Percentiles rank a stretch among this genome's conserved stretches.
These are phyloP conservation scores for Litoditis marina DNA, from an alignment of 2,888 invertebrate species.

Conservation along the genomic window DNA sequence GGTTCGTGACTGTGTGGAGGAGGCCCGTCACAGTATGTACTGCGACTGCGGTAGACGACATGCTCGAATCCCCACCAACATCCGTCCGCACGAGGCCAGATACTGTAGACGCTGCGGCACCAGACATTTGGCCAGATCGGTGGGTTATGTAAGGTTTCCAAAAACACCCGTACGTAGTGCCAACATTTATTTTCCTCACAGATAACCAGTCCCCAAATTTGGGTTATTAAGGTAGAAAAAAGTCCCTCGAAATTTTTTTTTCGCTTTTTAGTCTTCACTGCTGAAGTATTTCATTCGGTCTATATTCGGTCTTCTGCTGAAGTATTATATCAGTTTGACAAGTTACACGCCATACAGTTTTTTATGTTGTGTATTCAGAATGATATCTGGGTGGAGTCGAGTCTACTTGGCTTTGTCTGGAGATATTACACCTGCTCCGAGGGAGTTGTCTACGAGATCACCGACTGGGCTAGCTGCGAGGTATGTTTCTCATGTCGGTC, in stretches of 20 bases:
- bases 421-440: constrained; percentile 96
- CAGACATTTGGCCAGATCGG: constrained; percentile 78
- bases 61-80: constrained; percentile 78
- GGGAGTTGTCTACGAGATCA: constrained; percentile 89
- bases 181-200: not conserved
- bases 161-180: no score
- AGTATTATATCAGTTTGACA: no score
- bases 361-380: constrained; percentile 26
- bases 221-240: not conserved
- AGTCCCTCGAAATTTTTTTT: no score
- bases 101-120: constrained; percentile 80
- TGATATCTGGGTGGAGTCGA: constrained; percentile 77
- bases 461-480: constrained; percentile 94
- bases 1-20: constrained; percentile 22
- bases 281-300: no score
- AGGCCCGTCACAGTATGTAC: constrained; percentile 84
- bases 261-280: no score
- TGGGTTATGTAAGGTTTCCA: constrained; percentile 4
- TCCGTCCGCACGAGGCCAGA: constrained; percentile 85
- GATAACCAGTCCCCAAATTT: not conserved
- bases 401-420: constrained; percentile 81
- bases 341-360: not conserved
- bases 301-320: no score
- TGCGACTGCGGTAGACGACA: constrained; percentile 90
- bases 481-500: constrained; percentile 64